phyloP scores from a whole-genome alignment of 2,113 vertebrate genomes.

The Pseudonaja textilis region DNA sequence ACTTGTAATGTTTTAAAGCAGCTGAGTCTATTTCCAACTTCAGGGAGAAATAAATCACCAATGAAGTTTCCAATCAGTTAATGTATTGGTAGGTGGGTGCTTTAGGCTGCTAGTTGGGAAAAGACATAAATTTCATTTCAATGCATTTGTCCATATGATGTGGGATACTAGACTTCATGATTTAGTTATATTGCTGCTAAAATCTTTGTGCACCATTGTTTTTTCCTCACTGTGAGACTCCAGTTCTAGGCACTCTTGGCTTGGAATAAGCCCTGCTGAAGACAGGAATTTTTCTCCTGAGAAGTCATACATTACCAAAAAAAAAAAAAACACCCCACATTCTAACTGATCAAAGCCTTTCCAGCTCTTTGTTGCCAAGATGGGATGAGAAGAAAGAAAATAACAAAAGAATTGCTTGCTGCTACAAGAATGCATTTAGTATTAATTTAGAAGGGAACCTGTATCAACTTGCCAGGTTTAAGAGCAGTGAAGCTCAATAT shows the following conservation, averaged over 20 bases:
- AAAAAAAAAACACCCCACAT: not conserved
- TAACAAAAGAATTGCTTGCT: not conserved
- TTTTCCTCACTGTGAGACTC: not conserved
- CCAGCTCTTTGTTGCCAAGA: not conserved
- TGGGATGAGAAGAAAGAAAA: not conserved
- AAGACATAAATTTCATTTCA: not conserved
- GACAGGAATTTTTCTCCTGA: not conserved
- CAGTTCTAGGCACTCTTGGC: not conserved
- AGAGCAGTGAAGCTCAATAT: not conserved
- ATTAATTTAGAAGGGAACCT: not conserved
- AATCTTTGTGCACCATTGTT: not conserved
- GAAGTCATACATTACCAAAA: not conserved
- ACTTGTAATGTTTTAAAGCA: not conserved
- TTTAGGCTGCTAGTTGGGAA: not conserved
- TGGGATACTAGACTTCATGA: not conserved
- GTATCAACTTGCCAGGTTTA: not conserved
- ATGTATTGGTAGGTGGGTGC: not conserved
- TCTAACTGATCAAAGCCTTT: not conserved
- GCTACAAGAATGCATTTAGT: not conserved
- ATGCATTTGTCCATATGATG: not conserved
- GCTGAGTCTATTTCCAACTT: not conserved
- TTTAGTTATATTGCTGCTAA: not conserved
- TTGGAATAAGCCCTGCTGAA: not conserved
- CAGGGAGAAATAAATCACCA: not conserved
- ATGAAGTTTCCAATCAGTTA: not conserved